phyloP scores from a whole-genome alignment of 2,797 vertebrate species.

The Acropternis orthonyx region DNA sequence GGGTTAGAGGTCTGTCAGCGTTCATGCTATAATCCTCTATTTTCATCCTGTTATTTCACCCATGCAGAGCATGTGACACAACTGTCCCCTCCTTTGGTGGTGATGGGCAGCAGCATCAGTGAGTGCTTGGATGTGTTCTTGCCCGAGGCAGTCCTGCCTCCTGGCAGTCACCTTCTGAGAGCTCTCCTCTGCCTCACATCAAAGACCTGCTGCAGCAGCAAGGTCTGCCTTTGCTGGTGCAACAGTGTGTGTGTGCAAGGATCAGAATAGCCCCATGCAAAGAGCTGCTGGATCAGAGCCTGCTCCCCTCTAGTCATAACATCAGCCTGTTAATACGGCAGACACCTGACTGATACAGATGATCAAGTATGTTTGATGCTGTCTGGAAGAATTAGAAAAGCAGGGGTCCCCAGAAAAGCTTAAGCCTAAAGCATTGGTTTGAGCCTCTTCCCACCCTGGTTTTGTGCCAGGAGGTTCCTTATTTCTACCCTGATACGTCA shows the following conservation, averaged over 20 bases:
- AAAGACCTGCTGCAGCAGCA: slow-evolving; percentile 7
- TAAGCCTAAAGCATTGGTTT: not conserved
- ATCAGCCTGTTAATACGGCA: not conserved
- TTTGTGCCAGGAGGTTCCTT: not conserved
- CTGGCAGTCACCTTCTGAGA: slow-evolving; percentile 31
- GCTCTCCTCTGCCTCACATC: slow-evolving; percentile 16
- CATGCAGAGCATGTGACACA: not conserved
- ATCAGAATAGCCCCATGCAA: slow-evolving; percentile 28
- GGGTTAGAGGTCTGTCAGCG: not conserved
- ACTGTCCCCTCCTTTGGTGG: slow-evolving; percentile 28
- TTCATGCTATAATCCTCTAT: slow-evolving; percentile 2
- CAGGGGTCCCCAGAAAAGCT: not conserved
- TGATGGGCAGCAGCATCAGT: slow-evolving; percentile 20
- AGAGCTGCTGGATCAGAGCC: slow-evolving; percentile 17
- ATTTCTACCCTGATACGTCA: not conserved
- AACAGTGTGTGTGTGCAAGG: not conserved
- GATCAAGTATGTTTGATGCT: not conserved
- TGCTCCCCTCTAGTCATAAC: not conserved
- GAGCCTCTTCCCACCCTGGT: not conserved
- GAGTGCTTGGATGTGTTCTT: not conserved
- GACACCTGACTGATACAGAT: not conserved
- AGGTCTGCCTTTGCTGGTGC: slow-evolving; percentile 12
- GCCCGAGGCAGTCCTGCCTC: slow-evolving; percentile 34
- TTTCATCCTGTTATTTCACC: slow-evolving; percentile 15
- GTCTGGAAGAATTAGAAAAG: not conserved